Percentiles rank a stretch among this genome's conserved stretches.
These are phyloP conservation scores for Catocala sponsa DNA, from an alignment of 2,888 invertebrate genomes.

Conservation along the genomic window DNA sequence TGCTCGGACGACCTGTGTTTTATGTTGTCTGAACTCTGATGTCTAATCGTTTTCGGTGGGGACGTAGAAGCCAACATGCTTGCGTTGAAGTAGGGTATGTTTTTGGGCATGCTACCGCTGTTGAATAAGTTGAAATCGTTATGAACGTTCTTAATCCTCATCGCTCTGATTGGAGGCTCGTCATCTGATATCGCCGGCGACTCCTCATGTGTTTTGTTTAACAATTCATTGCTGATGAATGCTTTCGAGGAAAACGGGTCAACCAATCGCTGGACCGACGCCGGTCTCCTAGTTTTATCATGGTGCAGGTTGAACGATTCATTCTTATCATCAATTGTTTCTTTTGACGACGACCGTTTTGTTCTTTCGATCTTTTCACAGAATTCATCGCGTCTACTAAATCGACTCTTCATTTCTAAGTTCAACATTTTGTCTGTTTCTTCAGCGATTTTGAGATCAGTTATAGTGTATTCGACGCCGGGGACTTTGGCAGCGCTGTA, in stretches of 20 bases:
- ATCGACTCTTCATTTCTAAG: constrained; percentile 76
- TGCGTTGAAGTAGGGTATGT: constrained; percentile 78
- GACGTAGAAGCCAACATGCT: constrained; percentile 73
- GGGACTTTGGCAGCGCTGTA: constrained; percentile 82
- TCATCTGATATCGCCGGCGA: constrained; percentile 73
- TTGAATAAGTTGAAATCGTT: constrained; percentile 73
- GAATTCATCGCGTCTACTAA: constrained; percentile 77
- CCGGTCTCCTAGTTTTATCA: constrained; percentile 76
- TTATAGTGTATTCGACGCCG: constrained; percentile 81
- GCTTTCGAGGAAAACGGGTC: constrained; percentile 79
- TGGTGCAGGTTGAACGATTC: constrained; percentile 74
- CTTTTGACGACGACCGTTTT: constrained; percentile 76
- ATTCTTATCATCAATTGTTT: constrained; percentile 71
- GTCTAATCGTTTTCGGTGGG: constrained; percentile 75
- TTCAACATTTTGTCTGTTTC: constrained; percentile 84
- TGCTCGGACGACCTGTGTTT: constrained; percentile 78
- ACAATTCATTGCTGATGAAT: constrained; percentile 77
- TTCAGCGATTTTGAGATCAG: constrained; percentile 85
- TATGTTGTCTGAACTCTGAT: constrained; percentile 80
- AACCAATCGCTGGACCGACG: constrained; percentile 73
- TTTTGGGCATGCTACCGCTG: constrained; percentile 83
- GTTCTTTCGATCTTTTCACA: constrained; percentile 70
- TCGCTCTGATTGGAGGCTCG: constrained; percentile 71
- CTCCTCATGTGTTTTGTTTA: constrained; percentile 68
- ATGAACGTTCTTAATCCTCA: constrained; percentile 72